Base-by-base conservation (phyloP, 2,113 vertebrate species). In the Cygnus atratus region DNA sequence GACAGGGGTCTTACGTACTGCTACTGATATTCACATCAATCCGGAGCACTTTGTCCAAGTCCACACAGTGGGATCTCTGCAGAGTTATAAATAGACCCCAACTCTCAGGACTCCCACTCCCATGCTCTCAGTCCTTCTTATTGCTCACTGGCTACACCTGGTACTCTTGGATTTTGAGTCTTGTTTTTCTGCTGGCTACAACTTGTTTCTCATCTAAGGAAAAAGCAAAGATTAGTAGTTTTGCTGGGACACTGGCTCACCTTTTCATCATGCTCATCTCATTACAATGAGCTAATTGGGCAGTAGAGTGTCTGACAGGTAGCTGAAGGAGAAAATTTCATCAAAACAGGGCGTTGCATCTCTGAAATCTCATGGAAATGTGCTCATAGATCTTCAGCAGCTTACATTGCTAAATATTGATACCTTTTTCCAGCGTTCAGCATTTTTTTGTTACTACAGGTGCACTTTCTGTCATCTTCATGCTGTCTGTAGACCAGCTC, bases 11-110 rank as follows among this genome's bases (percentile, higher is more conserved):
- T 97, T 96, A 87, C 50, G 66, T 73, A 95, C 89, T 0, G 2
- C 84, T 96, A 96, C 87, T 96, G 95, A 95, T 95, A 97, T 91
- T 68, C 95, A 92, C 90, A 96, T 96, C 91, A 92, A 92, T 95
- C 91, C 22, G 6, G 84, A 96, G 93, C 78, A 87, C 94, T 97
- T 84, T 94, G 94, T 82, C 95, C 93, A 95, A 95, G 87, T 92
- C 87, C 94, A 97, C 96, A 94, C 89, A 95, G 95, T 82, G 71
- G 67, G 89, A 95, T 95, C 74, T 96, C 94, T 91, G 57, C 62
- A 82, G 84, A 96, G 93, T 92, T 96, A 97, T 95, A 97, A 96
- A 96, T 95, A 97, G 87, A 91, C 74, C 74, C 81, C 84, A 82
- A 73, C 77, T 91, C 87, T 89, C 77, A 84, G 74, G 94, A 95